These are phyloP conservation scores for Sweltsa coloradensis DNA, from an alignment of 1,140 invertebrate genomes.

Conservation along the genomic window DNA sequence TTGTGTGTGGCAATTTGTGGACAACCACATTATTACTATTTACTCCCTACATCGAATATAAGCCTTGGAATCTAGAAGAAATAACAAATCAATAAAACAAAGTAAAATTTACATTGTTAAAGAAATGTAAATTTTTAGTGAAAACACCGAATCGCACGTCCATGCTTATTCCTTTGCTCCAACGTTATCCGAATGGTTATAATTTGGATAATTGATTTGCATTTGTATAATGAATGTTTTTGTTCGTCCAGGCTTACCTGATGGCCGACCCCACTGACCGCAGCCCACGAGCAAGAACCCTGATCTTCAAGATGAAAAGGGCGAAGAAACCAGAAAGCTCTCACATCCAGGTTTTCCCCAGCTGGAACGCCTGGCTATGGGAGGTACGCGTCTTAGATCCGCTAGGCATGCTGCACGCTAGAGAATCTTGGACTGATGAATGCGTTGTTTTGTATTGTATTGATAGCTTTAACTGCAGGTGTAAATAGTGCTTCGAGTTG, in stretches of 20 bases:
- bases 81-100: too few relatives aligned
- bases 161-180: neutral
- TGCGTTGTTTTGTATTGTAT: neutral
- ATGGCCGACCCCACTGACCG: constrained; percentile 34
- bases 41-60: too few relatives aligned
- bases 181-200: neutral
- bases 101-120: too few relatives aligned
- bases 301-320: constrained; percentile 50
- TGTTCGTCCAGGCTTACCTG: constrained; percentile 43
- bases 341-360: constrained; percentile 59
- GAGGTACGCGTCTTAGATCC: constrained; percentile 27
- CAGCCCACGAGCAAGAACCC: constrained; percentile 38
- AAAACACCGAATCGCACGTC: neutral
- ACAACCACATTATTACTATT: too few relatives aligned
- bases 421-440: neutral
- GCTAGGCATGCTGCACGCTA: neutral
- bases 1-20: too few relatives aligned
- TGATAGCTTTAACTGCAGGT: neutral
- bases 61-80: too few relatives aligned
- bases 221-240: constrained; percentile 5
- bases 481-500: neutral
- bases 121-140: neutral
- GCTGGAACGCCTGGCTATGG: constrained; percentile 53
- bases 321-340: constrained; percentile 50
- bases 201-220: neutral